A percentile compares a stretch with the other conserved stretches of the same genome.
These are phyloP conservation scores for Fistularia tabacaria DNA, from an alignment of 2,797 vertebrate genomes.

Conservation along the genomic window DNA sequence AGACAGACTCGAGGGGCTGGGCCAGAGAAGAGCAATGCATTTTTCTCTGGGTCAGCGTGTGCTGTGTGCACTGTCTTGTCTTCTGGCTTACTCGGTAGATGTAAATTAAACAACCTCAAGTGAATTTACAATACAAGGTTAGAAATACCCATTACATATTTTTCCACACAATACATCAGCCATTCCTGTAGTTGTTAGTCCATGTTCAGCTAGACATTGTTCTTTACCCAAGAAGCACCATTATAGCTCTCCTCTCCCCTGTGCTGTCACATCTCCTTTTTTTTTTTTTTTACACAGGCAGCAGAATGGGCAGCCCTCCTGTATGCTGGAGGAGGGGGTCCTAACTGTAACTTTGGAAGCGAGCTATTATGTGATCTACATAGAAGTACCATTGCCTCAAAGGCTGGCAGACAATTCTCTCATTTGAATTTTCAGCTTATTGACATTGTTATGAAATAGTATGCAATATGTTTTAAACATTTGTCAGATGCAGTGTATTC, in stretches of 20 bases:
- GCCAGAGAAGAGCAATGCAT: conserved; percentile 33
- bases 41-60: conserved; percentile 40
- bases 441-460: background rate
- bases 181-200: conserved; percentile 12
- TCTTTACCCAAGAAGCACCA: conserved; percentile 19
- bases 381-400: conserved; percentile 33
- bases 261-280: conserved; percentile 25
- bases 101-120: conserved; percentile 35
- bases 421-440: conserved; percentile 19
- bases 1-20: conserved; percentile 37
- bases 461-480: background rate
- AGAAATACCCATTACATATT: conserved; percentile 14
- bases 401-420: conserved; percentile 25
- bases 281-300: conserved; percentile 65
- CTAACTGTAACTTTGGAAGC: conserved; percentile 50
- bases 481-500: background rate
- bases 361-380: conserved; percentile 44
- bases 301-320: conserved; percentile 41
- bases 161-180: conserved; percentile 21
- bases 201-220: conserved; percentile 8
- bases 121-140: conserved; percentile 35
- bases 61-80: conserved; percentile 27
- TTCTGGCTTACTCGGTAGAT: conserved; percentile 27
- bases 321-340: conserved; percentile 15
- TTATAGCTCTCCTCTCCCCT: conserved; percentile 10